These are phyloP conservation scores for Yponomeuta plumbellus DNA, from an alignment of 2,888 invertebrate species.

Conservation along the genomic window DNA sequence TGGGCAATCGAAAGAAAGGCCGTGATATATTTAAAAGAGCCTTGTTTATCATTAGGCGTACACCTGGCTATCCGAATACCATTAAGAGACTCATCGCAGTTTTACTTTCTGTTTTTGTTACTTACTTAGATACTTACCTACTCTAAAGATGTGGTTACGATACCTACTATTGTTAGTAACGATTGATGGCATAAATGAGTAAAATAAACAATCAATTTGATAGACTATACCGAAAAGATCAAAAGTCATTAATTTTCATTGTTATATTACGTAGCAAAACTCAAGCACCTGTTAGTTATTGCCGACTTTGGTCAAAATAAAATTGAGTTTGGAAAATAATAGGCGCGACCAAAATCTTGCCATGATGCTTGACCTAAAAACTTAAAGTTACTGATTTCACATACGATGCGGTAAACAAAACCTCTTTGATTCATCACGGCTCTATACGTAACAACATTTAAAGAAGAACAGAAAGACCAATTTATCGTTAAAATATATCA, in stretches of 20 bases:
- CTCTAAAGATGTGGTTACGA: background rate
- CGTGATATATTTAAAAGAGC: background rate
- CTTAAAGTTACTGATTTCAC: conserved; percentile 1
- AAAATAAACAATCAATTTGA: background rate
- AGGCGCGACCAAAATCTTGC: background rate
- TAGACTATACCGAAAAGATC: background rate
- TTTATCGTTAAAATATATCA: too few relatives aligned
- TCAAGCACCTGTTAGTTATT: too few relatives aligned
- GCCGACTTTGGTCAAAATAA: background rate
- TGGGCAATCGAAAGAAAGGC: background rate
- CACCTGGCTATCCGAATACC: background rate
- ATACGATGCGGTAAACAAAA: conserved; percentile 3
- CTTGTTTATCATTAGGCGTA: background rate
- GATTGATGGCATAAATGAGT: background rate
- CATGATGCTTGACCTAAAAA: background rate
- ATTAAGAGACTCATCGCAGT: background rate
- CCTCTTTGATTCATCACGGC: background rate
- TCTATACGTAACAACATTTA: background rate
- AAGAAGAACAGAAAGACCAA: background rate
- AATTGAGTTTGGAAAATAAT: background rate
- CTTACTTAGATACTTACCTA: background rate
- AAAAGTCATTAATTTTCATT: background rate
- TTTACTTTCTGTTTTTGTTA: background rate
- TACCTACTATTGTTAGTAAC: background rate
- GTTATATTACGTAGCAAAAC: background rate